A percentile compares a stretch with the other conserved stretches of the same genome.
These are phyloP conservation scores for Phrynosoma blainvillii DNA, from an alignment of 2,113 vertebrate genomes.

Conservation along the genomic window DNA sequence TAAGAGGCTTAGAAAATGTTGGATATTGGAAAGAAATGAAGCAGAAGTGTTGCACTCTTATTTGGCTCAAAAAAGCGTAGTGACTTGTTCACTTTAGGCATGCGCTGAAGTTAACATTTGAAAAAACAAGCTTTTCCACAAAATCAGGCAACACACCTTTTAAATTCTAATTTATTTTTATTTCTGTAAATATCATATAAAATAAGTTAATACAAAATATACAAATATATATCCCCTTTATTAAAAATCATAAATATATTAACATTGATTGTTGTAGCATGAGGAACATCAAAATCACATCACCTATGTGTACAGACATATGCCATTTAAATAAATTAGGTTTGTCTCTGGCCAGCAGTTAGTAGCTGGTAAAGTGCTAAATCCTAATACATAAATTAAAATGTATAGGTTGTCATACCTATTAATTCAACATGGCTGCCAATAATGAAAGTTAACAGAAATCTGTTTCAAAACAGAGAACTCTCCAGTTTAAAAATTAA, in stretches of 20 bases:
- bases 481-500: conserved; percentile 10
- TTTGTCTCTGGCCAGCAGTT: conserved; percentile 42
- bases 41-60: neutral
- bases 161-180: conserved; percentile 77
- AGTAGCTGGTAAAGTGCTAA: conserved; percentile 68
- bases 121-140: neutral
- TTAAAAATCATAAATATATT: conserved; percentile 74
- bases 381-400: conserved; percentile 49
- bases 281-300: conserved; percentile 62
- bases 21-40: neutral
- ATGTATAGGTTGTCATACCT: conserved; percentile 39
- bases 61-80: neutral
- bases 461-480: conserved; percentile 20
- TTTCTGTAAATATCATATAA: conserved; percentile 80
- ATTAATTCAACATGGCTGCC: conserved; percentile 34
- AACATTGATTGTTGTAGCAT: conserved; percentile 52
- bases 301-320: conserved; percentile 49
- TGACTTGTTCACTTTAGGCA: neutral
- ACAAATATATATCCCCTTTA: conserved; percentile 70
- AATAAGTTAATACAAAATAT: conserved; percentile 80
- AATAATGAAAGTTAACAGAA: neutral
- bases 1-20: neutral
- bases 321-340: conserved; percentile 54
- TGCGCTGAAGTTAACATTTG: neutral
- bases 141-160: neutral